Evolutionary conservation across 1,140 invertebrate species (phyloP), one percentile per base, ranked within the genome.

Genomic region (Archivesica marissinica): DNA sequence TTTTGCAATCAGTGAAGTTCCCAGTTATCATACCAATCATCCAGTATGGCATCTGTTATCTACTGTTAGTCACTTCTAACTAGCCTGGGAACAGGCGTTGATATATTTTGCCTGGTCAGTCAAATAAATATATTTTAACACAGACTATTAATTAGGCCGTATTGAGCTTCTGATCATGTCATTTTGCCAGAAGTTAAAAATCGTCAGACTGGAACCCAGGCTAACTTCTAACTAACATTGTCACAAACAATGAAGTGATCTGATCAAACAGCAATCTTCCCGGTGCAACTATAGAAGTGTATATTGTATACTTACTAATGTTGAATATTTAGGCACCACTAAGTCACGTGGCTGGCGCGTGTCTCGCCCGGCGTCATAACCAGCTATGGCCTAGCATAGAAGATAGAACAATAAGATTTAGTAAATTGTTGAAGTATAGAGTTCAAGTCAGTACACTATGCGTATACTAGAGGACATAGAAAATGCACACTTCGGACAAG

Each of bases 291-390:
- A n/a, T 54, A 7, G 6, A 23, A 54, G 4, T 4, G 4, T 11
- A 9, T 11, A 4, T 7, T n/a, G 23, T 54, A 54, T 54, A 66
- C 74, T 35, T 38, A 76, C 74, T 11, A 20, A 3, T 35, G 54
- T 7, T 15, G 44, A 13, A n/a, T 76, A 76, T 13, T 76, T 15
- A 7, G 74, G 74, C 88, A 77, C 25, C 30, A 56, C 0, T 89
- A 28, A 17, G 78, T 28, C 20, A 75, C 38, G 30, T n/a, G 25
- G 61, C 72, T 92, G 92, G 54, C 90, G 76, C 0, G 81, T 77
- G 54, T 92, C 92, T 35, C 74, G 66, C 0, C 89, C 90, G n/a
- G 76, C 90, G 72, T 93, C 92, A 76, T 88, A 88, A 17, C 93
- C 93, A 33, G 91, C 90, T n/a, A 93, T 89, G 1, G 88, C 89